phyloP scores from a whole-genome alignment of 2,888 invertebrate species.

The Brenthis ino region DNA sequence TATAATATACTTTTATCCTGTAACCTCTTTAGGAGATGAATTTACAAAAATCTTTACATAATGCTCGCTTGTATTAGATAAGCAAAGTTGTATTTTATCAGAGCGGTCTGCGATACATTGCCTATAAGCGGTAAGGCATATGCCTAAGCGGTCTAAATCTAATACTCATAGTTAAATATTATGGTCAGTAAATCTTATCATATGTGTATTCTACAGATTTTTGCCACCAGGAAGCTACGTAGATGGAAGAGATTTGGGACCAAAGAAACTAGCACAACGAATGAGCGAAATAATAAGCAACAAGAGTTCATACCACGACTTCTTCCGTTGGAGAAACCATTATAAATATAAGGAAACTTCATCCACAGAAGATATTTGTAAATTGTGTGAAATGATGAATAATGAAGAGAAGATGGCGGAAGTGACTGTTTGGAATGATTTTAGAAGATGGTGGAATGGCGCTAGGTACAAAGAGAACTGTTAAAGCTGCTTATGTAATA shows the following conservation, averaged over 20 bases:
- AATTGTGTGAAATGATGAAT: constrained; percentile 44
- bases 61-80: too few species aligned
- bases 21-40: too few species aligned
- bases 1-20: too few species aligned
- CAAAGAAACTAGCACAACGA: constrained; percentile 42
- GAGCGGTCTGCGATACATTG: too few species aligned
- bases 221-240: constrained; percentile 49
- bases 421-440: constrained; percentile 40
- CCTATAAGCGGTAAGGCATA: too few species aligned
- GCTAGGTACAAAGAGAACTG: constrained; percentile 36
- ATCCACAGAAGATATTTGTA: constrained; percentile 41
- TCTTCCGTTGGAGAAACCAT: constrained; percentile 51
- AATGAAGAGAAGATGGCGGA: constrained; percentile 35
- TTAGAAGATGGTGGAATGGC: constrained; percentile 44
- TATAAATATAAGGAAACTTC: constrained; percentile 42
- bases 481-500: not conserved
- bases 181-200: too few species aligned
- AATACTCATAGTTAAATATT: too few species aligned
- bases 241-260: constrained; percentile 45
- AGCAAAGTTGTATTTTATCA: too few species aligned
- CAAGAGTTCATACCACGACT: constrained; percentile 44
- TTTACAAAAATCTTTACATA: too few species aligned
- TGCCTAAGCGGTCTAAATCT: too few species aligned
- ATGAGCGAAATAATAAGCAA: constrained; percentile 47
- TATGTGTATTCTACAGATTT: constrained; percentile 34